Evolutionary conservation across 37 sponge, comb jelly and placozoan genomes (phyloP).

Genomic region (Agelas oroides): DNA sequence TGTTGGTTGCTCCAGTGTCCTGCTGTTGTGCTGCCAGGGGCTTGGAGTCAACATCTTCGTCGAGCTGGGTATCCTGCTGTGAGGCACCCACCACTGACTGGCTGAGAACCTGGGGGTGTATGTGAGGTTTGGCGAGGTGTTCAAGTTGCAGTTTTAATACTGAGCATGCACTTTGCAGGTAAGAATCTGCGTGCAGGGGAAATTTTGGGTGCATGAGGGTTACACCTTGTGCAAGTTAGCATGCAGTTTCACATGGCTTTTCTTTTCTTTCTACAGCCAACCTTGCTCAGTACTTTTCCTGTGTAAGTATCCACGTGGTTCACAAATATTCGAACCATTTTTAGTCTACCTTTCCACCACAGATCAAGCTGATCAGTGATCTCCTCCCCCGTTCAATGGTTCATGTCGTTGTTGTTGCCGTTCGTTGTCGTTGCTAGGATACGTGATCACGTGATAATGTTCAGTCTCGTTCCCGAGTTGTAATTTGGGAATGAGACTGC

Average conservation of each 20-base stretch:
- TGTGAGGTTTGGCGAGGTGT: neutral
- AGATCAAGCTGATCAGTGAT: no score
- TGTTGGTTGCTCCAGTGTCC: neutral
- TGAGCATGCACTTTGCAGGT: no score
- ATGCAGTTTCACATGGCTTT: no score
- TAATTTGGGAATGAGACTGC: no score
- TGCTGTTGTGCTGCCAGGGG: neutral
- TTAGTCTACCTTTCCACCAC: no score
- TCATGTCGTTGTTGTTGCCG: no score
- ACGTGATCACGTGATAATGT: no score
- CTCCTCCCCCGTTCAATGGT: no score
- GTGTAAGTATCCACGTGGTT: slow-evolving; percentile 84
- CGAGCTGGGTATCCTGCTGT: slow-evolving; percentile 32
- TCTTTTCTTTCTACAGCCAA: neutral
- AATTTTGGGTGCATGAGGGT: neutral
- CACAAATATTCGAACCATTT: slow-evolving; percentile 88
- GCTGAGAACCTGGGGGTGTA: slow-evolving; percentile 43
- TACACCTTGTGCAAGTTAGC: no score
- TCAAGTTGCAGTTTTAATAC: neutral
- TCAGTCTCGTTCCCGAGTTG: no score
- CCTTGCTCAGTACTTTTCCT: slow-evolving; percentile 79
- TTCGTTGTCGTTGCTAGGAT: no score
- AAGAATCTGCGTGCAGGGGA: neutral
- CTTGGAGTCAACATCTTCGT: slow-evolving; percentile 41
- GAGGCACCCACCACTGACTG: slow-evolving; percentile 69